Conservation (phyloP, 2,797 vertebrate species). For the Gallinago stenura region DNA sequence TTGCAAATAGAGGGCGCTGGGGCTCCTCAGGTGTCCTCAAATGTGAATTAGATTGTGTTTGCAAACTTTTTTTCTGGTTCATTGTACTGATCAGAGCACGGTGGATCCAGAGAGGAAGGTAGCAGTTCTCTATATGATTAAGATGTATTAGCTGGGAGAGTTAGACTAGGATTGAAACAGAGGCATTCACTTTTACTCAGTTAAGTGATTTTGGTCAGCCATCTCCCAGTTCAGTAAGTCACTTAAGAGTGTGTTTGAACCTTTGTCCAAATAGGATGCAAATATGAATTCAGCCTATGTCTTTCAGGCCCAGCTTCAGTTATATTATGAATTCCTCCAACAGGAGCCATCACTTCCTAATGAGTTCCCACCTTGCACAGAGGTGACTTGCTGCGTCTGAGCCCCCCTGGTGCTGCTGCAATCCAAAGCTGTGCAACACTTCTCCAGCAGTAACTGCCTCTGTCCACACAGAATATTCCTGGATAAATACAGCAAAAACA, state of each 20-base stretch:
- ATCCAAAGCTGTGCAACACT: neutral
- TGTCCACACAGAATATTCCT: neutral
- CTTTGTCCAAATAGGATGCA: neutral
- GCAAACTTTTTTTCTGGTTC: slow-evolving; percentile 57
- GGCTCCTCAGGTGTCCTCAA: slow-evolving; percentile 58
- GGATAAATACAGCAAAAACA: neutral
- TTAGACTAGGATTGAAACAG: neutral
- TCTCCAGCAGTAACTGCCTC: neutral
- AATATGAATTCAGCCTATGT: neutral
- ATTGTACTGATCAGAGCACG: neutral
- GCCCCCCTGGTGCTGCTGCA: neutral
- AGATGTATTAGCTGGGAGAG: neutral
- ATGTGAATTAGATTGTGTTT: slow-evolving; percentile 59
- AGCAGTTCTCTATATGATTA: neutral
- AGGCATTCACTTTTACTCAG: neutral
- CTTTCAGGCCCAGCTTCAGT: neutral
- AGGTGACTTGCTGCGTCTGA: neutral
- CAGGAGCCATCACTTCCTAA: neutral
- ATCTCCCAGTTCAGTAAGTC: neutral
- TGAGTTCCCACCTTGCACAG: neutral
- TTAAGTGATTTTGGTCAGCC: neutral
- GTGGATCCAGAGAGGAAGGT: neutral
- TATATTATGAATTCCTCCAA: neutral
- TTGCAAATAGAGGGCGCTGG: slow-evolving; percentile 66
- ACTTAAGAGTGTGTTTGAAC: neutral